Evolutionary conservation across 2,888 invertebrate genomes (phyloP).

Genomic region (Phrixothrix hirtus): DNA sequence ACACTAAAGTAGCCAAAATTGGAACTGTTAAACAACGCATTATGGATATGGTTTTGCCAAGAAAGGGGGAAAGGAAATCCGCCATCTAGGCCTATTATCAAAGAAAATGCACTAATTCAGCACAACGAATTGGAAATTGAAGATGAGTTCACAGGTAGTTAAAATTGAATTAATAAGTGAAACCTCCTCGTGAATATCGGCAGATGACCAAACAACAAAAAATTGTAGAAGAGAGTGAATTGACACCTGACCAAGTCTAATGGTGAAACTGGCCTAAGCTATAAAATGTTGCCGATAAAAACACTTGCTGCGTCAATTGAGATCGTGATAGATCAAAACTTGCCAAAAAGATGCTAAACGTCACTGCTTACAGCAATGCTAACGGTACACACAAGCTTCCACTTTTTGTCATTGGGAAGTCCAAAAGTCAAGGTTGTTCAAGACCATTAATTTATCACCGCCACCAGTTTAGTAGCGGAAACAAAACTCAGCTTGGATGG

Average conservation of each 20-base stretch:
- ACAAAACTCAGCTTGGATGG: too few relatives aligned
- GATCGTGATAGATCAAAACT: neutral
- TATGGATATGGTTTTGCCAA: neutral
- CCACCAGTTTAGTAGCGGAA: too few relatives aligned
- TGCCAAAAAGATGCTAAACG: too few relatives aligned
- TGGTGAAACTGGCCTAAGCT: neutral
- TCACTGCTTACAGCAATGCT: too few relatives aligned
- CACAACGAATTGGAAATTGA: too few relatives aligned
- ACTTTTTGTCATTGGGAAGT: too few relatives aligned
- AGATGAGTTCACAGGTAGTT: too few relatives aligned
- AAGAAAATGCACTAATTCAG: constrained; percentile 2
- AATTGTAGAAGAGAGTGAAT: neutral
- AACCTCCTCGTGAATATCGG: neutral
- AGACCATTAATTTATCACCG: too few relatives aligned
- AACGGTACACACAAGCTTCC: too few relatives aligned
- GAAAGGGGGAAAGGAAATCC: neutral
- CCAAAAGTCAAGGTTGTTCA: too few relatives aligned
- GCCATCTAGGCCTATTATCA: neutral
- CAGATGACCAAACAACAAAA: neutral
- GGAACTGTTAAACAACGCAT: neutral
- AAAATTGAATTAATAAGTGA: neutral
- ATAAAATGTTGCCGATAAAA: constrained; percentile 2
- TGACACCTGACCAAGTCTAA: neutral
- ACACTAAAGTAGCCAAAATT: neutral
- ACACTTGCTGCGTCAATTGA: too few relatives aligned